Evolutionary conservation across 2,113 vertebrate species (phyloP), one percentile per base, ranked within the genome.

Genomic region (Pollachius pollachius): DNA sequence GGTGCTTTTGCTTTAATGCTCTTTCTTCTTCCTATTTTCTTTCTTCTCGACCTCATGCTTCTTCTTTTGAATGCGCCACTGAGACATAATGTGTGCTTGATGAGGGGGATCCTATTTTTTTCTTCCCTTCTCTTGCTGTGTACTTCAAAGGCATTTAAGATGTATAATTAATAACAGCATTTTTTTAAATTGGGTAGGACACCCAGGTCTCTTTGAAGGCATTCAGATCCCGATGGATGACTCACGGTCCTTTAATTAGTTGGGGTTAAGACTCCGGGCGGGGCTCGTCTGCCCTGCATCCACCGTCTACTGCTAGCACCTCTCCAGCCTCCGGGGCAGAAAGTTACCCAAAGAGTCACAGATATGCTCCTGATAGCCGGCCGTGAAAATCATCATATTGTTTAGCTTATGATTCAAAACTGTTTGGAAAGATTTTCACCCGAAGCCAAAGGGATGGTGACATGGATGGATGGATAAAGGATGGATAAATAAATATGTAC

Each of bases 101-200:
- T 82, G 79, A 88, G 85, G 78, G 81, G 72, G 81, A 13, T 11
- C 12, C 8, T 13, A 9, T 48, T 48, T 48, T 48, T 12, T 48
- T 48, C 41, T 48, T 41, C 9, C 9, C 9, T 48, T 48, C 41
- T 48, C 7, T 41, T 48, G 72, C 83, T 80, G 76, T 56, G 16
- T 74, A 87, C 84, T 89, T 91, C 88, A 92, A 89, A 90, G 87
- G 68, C 72, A 70, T 70, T 80, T 87, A 82, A 81, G 86, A 90
- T 84, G 84, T 85, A 79, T 91, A 90, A 92, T 90, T 89, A 89
- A 90, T 90, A 90, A 89, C 90, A 91, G 84, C 89, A 91, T 89
- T 90, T 73, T 30, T 90, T 85, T 58, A 86, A 86, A 87, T 88
- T 81, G 78, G 81, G 85, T 83, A 83, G 77, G 81, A 84, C 84